Base-by-base conservation (phyloP, 2,113 vertebrate species). In the Chloroceryle aenea region DNA sequence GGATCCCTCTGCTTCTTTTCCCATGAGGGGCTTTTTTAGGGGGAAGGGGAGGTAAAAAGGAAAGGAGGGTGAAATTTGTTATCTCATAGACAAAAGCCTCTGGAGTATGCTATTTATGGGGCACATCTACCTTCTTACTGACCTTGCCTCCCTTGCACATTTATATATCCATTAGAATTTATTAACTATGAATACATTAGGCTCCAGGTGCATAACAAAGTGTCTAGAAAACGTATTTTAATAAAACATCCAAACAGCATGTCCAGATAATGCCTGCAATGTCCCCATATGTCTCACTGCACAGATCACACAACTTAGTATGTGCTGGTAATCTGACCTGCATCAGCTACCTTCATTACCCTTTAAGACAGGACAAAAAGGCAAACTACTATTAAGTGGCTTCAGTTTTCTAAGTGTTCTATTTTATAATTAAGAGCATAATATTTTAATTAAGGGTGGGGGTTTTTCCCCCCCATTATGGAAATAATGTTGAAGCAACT, bases 111-210 rank as follows among this genome's bases (percentile, higher is more conserved):
- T 94, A 58, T 90, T 91, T 92, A 89, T 90, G 59, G 89, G 67
- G 55, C 40, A 87, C 22, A 64, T 75, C 69, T 89, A 85, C 77
- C 67, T 85, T 85, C 88, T 66, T 66, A 66, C 58, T 96, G 88
- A 93, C 94, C 94, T 93, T 96, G 88, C 63, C 38, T 85, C 56
- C 67, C 67, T 81, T 85, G 63, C 43, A 89, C 69, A 43, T 85
- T 68, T 69, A 92, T 94, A 85, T 66, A 75, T 55, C 84, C 53
- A 89, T 92, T 96, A 89, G 86, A 94, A 95, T 97, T 95, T 92
- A 95, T 97, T 96, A 94, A 69, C 95, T 93, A 86, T 74, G 96
- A 94, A 97, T 92, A 80, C 63, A 53, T 95, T 79, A 72, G 89
- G 91, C 66, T 94, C 48, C 90, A 92, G 83, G 83, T 95, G 83